These are phyloP conservation scores for Pseudomyrmex dendroicus DNA, from an alignment of 1,140 invertebrate species.

Conservation along the genomic window DNA sequence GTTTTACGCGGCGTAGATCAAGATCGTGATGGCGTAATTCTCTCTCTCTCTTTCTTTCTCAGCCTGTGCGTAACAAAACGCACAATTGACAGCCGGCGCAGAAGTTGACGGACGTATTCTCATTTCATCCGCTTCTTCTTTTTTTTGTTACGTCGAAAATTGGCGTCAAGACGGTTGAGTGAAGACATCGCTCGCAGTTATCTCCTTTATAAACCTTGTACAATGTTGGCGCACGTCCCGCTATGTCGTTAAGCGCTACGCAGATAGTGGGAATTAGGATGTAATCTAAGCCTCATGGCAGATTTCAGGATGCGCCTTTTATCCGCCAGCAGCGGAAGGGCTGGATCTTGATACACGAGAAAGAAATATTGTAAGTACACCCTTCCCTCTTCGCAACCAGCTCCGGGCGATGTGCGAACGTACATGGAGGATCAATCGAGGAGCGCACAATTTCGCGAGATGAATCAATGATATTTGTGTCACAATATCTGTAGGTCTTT, in stretches of 20 bases:
- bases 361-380: conserved; percentile 39
- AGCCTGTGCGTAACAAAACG: too few species aligned
- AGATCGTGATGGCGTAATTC: background rate
- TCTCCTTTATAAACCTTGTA: background rate
- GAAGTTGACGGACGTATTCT: background rate
- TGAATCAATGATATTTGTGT: background rate
- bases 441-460: background rate
- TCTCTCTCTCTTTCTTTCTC: background rate
- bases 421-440: conserved; percentile 2
- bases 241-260: conserved; percentile 27
- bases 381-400: background rate
- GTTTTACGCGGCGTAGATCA: background rate
- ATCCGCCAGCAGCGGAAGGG: conserved; percentile 9
- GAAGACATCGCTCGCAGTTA: conserved; percentile 13
- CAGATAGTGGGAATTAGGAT: conserved; percentile 42
- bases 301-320: conserved; percentile 5
- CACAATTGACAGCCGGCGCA: background rate
- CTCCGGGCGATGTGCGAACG: conserved; percentile 5
- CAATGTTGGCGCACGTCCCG: conserved; percentile 22
- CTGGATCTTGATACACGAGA: conserved; percentile 31
- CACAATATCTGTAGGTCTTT: background rate
- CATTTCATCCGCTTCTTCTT: background rate
- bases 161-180: conserved; percentile 19
- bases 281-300: conserved; percentile 40
- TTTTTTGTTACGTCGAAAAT: conserved; percentile 37